Conservation (phyloP, 2,797 vertebrate genomes). For the Perodicticus potto region DNA sequence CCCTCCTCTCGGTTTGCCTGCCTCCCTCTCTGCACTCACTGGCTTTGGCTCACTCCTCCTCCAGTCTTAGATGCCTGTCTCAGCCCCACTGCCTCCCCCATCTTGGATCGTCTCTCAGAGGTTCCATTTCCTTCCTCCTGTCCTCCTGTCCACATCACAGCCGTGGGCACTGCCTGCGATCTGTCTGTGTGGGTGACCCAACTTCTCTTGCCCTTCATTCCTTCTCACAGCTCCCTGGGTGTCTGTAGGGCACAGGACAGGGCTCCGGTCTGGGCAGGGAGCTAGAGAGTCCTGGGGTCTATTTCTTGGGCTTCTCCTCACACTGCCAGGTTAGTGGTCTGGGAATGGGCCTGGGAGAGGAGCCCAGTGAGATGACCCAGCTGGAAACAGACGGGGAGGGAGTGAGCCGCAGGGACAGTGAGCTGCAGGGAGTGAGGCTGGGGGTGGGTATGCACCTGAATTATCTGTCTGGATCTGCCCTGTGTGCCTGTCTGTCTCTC, state of each 20-base stretch:
- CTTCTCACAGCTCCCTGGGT: neutral
- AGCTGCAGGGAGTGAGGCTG: neutral
- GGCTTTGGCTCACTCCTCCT: neutral
- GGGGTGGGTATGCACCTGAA: no score
- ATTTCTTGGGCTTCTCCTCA: neutral
- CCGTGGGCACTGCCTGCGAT: neutral
- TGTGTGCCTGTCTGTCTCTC: neutral
- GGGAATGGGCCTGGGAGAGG: neutral
- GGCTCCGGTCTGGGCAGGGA: neutral
- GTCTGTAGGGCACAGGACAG: neutral
- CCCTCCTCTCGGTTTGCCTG: neutral
- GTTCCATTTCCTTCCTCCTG: neutral
- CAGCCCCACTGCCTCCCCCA: neutral
- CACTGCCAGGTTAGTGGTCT: neutral
- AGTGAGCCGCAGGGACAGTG: neutral
- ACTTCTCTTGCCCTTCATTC: neutral
- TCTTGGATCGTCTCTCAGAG: neutral
- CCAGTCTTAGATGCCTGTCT: neutral
- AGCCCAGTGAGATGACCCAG: neutral
- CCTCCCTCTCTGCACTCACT: neutral
- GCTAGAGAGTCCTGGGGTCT: neutral
- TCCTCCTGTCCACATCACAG: neutral
- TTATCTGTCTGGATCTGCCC: constrained; percentile 7
- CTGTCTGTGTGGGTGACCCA: neutral
- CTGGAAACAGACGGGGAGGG: neutral